Conservation (phyloP, 2,797 vertebrate species). For the Gallirallus australis region DNA sequence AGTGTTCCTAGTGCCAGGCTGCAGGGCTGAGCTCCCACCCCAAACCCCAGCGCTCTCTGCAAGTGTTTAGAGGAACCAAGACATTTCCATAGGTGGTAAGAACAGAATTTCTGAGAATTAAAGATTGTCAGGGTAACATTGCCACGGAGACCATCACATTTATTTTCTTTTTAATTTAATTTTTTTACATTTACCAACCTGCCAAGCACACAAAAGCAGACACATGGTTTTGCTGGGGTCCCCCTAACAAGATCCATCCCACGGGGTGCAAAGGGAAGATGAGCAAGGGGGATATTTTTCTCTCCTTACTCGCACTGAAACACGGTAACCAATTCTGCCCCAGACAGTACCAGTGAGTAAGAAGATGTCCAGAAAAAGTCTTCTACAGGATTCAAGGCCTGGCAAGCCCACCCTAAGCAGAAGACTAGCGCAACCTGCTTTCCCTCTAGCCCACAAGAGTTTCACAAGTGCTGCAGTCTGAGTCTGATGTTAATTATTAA, state of each 20-base stretch:
- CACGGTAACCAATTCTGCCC: background rate
- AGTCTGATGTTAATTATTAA: background rate
- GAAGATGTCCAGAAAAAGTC: background rate
- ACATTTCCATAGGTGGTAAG: background rate
- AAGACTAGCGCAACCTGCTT: background rate
- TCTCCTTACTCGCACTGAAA: background rate
- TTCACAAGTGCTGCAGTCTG: background rate
- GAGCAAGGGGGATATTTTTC: fast-evolving
- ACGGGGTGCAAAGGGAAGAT: background rate
- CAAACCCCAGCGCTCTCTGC: background rate
- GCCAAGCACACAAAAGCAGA: background rate
- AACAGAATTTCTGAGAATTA: background rate
- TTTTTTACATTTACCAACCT: background rate
- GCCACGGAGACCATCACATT: background rate
- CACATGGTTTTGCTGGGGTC: fast-evolving
- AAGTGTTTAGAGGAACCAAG: background rate
- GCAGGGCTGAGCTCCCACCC: background rate
- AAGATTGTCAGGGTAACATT: background rate
- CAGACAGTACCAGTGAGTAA: background rate
- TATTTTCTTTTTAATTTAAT: too few relatives aligned
- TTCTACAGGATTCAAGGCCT: background rate
- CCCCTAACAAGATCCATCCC: background rate
- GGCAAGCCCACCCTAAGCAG: background rate
- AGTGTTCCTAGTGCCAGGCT: background rate
- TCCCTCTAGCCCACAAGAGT: background rate